phyloP scores from a whole-genome alignment of 1,140 invertebrate species.

The Drosophila triauraria region DNA sequence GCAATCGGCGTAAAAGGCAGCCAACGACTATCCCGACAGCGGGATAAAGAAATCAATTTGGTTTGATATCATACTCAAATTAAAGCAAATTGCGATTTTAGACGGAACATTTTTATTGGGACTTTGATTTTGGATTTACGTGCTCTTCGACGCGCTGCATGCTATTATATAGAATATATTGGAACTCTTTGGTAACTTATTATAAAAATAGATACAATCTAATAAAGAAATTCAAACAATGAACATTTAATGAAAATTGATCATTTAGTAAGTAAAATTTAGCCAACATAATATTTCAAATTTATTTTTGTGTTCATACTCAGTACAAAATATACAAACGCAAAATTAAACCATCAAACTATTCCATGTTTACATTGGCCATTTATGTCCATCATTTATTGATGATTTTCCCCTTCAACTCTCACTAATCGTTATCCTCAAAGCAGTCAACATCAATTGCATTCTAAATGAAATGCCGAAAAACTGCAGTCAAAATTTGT shows the following conservation, averaged over 20 bases:
- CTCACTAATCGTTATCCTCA: conserved; percentile 19
- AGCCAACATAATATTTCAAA: too few relatives aligned
- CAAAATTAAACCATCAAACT: background rate
- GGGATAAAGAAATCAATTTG: conserved; percentile 51
- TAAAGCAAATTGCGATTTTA: conserved; percentile 38
- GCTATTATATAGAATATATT: background rate
- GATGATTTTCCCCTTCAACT: conserved; percentile 17
- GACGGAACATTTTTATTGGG: conserved; percentile 16
- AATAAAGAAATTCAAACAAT: too few relatives aligned
- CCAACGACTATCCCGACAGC: conserved; percentile 28
- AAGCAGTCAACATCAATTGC: conserved; percentile 25
- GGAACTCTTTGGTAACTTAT: too few relatives aligned
- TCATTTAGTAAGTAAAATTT: too few relatives aligned
- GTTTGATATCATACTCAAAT: conserved; percentile 52
- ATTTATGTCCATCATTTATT: conserved; percentile 27
- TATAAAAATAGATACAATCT: background rate
- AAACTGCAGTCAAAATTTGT: conserved; percentile 25
- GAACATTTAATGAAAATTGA: too few relatives aligned
- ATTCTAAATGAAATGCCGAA: conserved; percentile 24
- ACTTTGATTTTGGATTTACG: background rate
- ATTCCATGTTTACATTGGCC: conserved; percentile 4
- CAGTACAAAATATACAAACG: background rate
- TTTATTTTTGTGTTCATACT: background rate
- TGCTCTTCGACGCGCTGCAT: background rate
- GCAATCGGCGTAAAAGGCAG: conserved; percentile 46